These are phyloP conservation scores for Cotesia typhae DNA, from an alignment of 1,140 invertebrate genomes.

Conservation along the genomic window DNA sequence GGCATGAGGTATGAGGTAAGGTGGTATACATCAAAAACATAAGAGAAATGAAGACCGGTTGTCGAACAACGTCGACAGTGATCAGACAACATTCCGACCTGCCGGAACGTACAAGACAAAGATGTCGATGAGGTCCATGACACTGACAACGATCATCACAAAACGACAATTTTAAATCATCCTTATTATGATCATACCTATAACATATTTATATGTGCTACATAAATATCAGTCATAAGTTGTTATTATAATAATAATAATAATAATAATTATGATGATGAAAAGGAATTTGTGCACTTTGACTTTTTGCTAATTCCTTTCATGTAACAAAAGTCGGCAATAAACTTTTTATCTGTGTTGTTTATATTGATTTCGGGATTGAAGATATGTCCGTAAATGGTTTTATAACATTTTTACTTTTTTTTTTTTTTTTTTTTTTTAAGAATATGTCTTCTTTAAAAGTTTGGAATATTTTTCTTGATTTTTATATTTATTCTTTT, in stretches of 20 bases:
- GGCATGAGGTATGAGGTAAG: not conserved
- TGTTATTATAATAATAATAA: too few species aligned
- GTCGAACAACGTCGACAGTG: constrained; percentile 28
- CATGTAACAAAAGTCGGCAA: too few species aligned
- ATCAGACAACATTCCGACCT: constrained; percentile 31
- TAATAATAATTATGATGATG: not conserved
- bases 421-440: too few species aligned
- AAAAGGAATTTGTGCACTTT: constrained; percentile 10
- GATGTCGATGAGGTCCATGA: constrained; percentile 29
- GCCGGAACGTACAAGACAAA: constrained; percentile 25
- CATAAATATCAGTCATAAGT: not conserved
- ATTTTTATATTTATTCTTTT: too few species aligned
- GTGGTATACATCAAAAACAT: constrained; percentile 24
- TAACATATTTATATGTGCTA: not conserved
- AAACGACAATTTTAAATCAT: constrained; percentile 3
- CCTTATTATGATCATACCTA: too few species aligned
- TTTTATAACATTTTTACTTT: too few species aligned
- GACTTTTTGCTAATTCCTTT: not conserved
- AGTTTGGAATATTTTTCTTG: too few species aligned
- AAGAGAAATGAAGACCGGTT: constrained; percentile 30
- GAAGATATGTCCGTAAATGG: not conserved
- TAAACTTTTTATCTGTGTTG: too few species aligned
- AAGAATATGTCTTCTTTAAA: too few species aligned
- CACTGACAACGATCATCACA: constrained; percentile 26
- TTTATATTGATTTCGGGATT: not conserved